Percentiles rank a stretch among this genome's conserved stretches.
phyloP scores from a whole-genome alignment of 2,113 vertebrate species.

The Megaceryle maxima region DNA sequence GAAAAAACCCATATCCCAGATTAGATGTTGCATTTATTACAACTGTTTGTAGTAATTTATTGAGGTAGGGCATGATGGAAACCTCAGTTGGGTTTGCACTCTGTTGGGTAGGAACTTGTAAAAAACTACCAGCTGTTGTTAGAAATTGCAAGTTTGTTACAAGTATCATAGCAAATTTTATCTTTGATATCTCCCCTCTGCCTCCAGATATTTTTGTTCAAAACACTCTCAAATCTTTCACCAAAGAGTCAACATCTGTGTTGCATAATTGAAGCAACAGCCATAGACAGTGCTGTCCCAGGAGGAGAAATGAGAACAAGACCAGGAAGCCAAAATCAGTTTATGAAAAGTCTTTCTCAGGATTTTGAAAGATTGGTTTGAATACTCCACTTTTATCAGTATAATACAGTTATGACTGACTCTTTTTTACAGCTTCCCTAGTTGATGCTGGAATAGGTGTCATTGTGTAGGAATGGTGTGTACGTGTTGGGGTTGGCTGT shows the following conservation, averaged over 20 bases:
- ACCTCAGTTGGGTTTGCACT: neutral
- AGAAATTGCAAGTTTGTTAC: neutral
- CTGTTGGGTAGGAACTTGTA: neutral
- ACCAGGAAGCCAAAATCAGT: neutral
- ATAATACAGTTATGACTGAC: neutral
- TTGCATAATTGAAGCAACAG: neutral
- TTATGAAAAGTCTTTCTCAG: neutral
- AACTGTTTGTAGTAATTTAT: neutral
- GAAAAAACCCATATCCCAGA: neutral
- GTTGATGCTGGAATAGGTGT: neutral
- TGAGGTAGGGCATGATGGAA: neutral
- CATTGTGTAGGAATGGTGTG: neutral
- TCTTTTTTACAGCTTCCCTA: neutral
- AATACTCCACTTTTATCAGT: neutral
- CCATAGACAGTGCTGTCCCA: neutral
- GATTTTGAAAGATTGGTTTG: neutral
- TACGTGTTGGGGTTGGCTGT: rapidly evolving
- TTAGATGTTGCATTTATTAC: neutral
- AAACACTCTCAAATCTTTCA: neutral
- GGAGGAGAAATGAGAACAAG: neutral
- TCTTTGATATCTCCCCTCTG: neutral
- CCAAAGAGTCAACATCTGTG: neutral
- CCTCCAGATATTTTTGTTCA: neutral
- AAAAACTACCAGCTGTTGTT: neutral
- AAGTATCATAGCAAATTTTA: neutral